Percentiles rank a stretch among this genome's conserved stretches.
phyloP scores from a whole-genome alignment of 2,888 invertebrate genomes.

The Acrobasis repandana region DNA sequence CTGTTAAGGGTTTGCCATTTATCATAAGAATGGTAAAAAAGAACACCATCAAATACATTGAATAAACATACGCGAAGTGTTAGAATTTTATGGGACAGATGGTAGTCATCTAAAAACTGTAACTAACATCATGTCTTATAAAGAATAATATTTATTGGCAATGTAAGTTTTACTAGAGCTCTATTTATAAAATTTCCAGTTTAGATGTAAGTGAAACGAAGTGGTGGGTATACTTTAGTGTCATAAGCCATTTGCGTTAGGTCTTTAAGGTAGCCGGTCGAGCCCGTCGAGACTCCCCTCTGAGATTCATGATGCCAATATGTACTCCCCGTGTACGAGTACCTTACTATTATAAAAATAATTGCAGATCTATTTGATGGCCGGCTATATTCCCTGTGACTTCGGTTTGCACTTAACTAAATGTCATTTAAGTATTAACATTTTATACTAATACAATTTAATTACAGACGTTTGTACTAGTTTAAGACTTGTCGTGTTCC shows the following conservation, averaged over 20 bases:
- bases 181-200: constrained; percentile 49
- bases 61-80: background rate
- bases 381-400: background rate
- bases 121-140: constrained; percentile 34
- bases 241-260: constrained; percentile 30
- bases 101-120: constrained; percentile 35
- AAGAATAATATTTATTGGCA: constrained; percentile 40
- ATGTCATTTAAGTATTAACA: background rate
- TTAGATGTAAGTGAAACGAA: constrained; percentile 45
- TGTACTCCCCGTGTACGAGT: constrained; percentile 7
- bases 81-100: constrained; percentile 22
- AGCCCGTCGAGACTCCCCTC: constrained; percentile 29
- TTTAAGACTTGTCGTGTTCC: background rate
- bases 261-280: constrained; percentile 24
- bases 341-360: constrained; percentile 12
- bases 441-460: background rate
- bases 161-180: constrained; percentile 45
- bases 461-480: background rate
- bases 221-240: constrained; percentile 43
- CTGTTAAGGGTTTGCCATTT: background rate
- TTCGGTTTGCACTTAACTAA: constrained; percentile 7
- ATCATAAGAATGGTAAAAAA: background rate
- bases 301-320: constrained; percentile 25
- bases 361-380: constrained; percentile 12
- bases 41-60: background rate